These are phyloP conservation scores for Drosophila antonietae DNA, from an alignment of 2,888 invertebrate species.

Conservation along the genomic window DNA sequence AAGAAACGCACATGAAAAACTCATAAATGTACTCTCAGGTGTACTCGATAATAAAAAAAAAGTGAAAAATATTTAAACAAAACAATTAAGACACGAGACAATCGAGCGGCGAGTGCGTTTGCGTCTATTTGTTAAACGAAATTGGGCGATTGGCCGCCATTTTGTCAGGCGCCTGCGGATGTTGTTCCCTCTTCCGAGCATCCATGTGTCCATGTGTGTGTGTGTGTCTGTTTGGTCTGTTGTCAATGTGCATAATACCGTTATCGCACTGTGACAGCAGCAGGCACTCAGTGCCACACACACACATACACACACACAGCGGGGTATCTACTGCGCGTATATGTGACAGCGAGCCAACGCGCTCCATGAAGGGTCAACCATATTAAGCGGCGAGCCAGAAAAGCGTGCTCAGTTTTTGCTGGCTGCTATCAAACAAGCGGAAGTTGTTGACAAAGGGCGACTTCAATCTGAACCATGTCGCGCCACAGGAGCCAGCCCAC, in stretches of 20 bases:
- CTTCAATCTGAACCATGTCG: conserved; percentile 9
- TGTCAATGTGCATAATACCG: conserved; percentile 77
- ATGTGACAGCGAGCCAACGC: conserved; percentile 12
- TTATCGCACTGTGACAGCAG: conserved; percentile 69
- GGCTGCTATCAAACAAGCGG: conserved; percentile 13
- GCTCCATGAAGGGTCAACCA: conserved; percentile 49
- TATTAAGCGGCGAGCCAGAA: conserved; percentile 46
- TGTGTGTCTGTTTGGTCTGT: conserved; percentile 39
- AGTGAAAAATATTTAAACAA: conserved; percentile 23
- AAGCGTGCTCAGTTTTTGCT: conserved; percentile 39
- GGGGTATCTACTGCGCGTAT: conserved; percentile 6
- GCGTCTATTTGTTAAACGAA: conserved; percentile 65
- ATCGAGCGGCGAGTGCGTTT: conserved; percentile 17
- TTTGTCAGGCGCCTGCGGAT: conserved; percentile 14
- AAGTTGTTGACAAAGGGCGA: conserved; percentile 24
- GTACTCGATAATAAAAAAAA: neutral
- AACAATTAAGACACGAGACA: conserved; percentile 10
- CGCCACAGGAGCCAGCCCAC: neutral
- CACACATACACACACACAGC: conserved; percentile 15
- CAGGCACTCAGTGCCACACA: conserved; percentile 39
- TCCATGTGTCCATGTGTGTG: neutral
- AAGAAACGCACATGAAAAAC: neutral
- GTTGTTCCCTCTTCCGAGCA: neutral
- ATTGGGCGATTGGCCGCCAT: conserved; percentile 52
- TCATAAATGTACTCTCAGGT: neutral